phyloP scores from a whole-genome alignment of 2,113 vertebrate species.

The Microcebus ravelobensis region DNA sequence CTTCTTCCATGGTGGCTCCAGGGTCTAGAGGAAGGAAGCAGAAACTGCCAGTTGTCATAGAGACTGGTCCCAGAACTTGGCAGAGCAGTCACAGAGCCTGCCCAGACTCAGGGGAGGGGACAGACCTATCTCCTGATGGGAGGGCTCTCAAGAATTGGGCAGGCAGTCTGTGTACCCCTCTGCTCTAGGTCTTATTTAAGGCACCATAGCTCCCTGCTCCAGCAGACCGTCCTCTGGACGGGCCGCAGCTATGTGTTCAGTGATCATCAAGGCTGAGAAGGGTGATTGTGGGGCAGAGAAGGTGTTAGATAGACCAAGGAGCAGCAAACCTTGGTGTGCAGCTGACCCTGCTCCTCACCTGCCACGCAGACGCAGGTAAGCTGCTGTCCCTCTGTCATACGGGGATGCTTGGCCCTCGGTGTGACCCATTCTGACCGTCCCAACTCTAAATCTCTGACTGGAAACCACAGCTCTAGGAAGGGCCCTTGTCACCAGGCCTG shows the following conservation, averaged over 20 bases:
- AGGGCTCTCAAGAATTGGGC: not conserved
- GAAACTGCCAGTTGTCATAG: not conserved
- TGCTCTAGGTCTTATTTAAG: not conserved
- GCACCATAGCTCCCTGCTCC: not conserved
- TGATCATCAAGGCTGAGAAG: not conserved
- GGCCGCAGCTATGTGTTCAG: not conserved
- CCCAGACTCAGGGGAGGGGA: too few relatives aligned
- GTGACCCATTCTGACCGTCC: not conserved
- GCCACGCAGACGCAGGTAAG: not conserved
- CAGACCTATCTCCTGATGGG: not conserved
- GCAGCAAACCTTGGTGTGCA: not conserved
- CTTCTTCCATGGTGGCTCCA: not conserved
- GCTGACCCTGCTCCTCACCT: not conserved
- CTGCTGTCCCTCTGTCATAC: not conserved
- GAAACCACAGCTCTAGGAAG: not conserved
- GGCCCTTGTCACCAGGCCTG: not conserved
- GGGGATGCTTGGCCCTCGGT: not conserved
- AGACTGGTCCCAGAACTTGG: not conserved
- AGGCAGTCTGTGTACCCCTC: not conserved
- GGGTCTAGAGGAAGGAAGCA: not conserved
- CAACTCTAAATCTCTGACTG: not conserved
- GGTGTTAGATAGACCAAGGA: not conserved
- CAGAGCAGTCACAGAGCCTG: not conserved
- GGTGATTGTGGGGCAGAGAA: too few relatives aligned
- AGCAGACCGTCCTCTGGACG: not conserved